These are phyloP conservation scores for Salvelinus alpinus DNA, from an alignment of 2,113 vertebrate genomes.

Conservation along the genomic window DNA sequence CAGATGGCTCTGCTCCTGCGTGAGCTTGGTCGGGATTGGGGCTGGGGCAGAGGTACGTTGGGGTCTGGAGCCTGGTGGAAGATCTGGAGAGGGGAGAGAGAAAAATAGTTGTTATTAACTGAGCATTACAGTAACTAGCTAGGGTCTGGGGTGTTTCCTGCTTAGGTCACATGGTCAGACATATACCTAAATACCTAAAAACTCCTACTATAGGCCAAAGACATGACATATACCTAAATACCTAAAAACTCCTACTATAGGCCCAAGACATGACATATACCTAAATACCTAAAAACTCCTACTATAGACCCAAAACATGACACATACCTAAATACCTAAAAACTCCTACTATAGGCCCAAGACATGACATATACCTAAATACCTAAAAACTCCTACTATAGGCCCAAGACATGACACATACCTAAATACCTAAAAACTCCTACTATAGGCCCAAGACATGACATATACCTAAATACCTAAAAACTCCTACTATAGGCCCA, in stretches of 20 bases:
- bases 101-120: not conserved
- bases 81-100: slow-evolving; percentile 72
- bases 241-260: no score
- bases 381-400: no score
- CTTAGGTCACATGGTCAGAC: not conserved
- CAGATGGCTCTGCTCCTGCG: slow-evolving; percentile 90
- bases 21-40: slow-evolving; percentile 82
- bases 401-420: no score
- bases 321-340: not conserved
- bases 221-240: not conserved
- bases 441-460: no score
- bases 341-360: no score
- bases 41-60: slow-evolving; percentile 89
- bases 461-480: not conserved
- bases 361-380: not conserved
- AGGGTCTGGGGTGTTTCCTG: no score
- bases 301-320: no score
- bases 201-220: no score
- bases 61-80: slow-evolving; percentile 92
- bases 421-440: not conserved
- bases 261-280: no score
- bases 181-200: not conserved
- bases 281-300: not conserved
- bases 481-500: no score
- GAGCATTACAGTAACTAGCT: not conserved